phyloP scores from a whole-genome alignment of 2,797 vertebrate species.

The Molossus alvarezi region DNA sequence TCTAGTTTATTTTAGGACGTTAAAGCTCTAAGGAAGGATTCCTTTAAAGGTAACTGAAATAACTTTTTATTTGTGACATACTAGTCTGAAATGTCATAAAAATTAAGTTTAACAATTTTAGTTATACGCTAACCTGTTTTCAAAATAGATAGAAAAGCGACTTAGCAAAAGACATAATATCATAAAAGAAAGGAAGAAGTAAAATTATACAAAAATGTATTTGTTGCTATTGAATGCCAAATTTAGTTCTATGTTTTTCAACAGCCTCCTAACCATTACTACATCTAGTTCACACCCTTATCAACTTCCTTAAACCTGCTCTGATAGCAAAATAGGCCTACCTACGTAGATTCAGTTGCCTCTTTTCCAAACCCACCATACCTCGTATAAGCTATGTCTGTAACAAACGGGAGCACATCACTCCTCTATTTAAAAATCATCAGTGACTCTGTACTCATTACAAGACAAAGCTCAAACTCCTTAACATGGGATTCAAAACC shows the following conservation, averaged over 20 bases:
- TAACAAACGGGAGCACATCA: background rate
- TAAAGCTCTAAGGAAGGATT: constrained; percentile 22
- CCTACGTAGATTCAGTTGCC: background rate
- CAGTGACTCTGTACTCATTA: background rate
- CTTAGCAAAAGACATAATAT: constrained; percentile 1
- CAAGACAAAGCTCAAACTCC: constrained; percentile 2
- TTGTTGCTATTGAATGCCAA: background rate
- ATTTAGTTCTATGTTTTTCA: constrained; percentile 38
- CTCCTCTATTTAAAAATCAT: constrained; percentile 46
- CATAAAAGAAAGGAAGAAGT: constrained; percentile 2
- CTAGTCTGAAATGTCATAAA: constrained; percentile 30
- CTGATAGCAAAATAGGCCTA: constrained; percentile 6
- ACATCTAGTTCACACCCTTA: background rate
- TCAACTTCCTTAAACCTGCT: constrained; percentile 41
- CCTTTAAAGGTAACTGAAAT: constrained; percentile 51
- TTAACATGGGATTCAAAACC: constrained; percentile 20
- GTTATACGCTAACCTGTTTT: constrained; percentile 13
- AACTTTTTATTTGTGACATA: constrained; percentile 5
- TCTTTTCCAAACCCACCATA: background rate
- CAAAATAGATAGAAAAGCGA: constrained; percentile 22
- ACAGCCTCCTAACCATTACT: background rate
- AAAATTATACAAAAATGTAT: constrained; percentile 11
- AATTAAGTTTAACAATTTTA: constrained; percentile 26
- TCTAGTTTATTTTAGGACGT: constrained; percentile 52
- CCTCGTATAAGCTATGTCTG: background rate